A percentile compares a stretch with the other conserved stretches of the same genome.
phyloP scores from a whole-genome alignment of 2,888 invertebrate genomes.

The Nomada fabriciana region DNA sequence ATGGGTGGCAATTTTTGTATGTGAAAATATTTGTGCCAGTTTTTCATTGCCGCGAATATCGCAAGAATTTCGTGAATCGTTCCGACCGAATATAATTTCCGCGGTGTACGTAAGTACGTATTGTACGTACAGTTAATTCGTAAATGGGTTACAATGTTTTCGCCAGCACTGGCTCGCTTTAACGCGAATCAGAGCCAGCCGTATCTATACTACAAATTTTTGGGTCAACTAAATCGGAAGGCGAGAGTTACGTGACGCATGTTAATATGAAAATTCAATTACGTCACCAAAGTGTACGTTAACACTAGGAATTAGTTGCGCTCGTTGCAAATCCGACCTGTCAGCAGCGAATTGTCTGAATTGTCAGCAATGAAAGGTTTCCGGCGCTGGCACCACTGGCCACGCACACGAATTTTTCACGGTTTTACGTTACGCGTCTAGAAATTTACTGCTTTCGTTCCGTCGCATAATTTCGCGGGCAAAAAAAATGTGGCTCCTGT shows the following conservation, averaged over 20 bases:
- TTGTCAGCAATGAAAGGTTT: conserved; percentile 69
- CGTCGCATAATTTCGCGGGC: not conserved
- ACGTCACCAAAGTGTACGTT: conserved; percentile 45
- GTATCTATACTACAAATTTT: not conserved
- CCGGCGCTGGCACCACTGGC: conserved; percentile 50
- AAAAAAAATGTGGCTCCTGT: not conserved
- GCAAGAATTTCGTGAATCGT: too few species aligned
- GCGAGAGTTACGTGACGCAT: conserved; percentile 14
- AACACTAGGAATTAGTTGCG: conserved; percentile 50
- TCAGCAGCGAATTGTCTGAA: conserved; percentile 67
- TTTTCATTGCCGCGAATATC: too few species aligned
- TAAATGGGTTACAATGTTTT: not conserved
- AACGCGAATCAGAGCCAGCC: too few species aligned
- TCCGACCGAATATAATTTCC: too few species aligned
- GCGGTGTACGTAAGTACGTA: too few species aligned
- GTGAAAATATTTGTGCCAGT: too few species aligned
- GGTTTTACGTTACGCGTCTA: conserved; percentile 42
- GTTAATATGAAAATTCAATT: conserved; percentile 53
- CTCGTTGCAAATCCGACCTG: conserved; percentile 60
- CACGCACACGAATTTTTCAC: conserved; percentile 52
- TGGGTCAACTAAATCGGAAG: conserved; percentile 27
- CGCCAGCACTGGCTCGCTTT: not conserved
- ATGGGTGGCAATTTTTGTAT: too few species aligned
- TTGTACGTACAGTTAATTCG: too few species aligned
- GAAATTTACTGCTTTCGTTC: conserved; percentile 4